Conservation (phyloP, 1,140 invertebrate species). For the Aplysia californica region DNA sequence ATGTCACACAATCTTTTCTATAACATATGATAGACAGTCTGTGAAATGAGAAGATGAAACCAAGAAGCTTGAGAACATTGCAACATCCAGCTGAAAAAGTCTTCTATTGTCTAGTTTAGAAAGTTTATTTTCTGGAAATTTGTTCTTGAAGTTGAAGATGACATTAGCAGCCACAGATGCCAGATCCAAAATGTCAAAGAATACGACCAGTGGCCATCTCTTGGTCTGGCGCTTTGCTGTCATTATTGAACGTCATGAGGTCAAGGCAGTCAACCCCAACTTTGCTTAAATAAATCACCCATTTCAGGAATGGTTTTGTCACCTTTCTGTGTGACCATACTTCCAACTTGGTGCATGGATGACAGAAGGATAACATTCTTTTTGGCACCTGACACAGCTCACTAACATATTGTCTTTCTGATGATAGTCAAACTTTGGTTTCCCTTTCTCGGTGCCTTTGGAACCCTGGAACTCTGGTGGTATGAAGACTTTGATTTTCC, state of each 20-base stretch:
- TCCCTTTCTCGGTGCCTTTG: background rate
- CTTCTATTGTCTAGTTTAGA: background rate
- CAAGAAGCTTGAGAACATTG: no score
- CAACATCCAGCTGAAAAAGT: slow-evolving; percentile 1
- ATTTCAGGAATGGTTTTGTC: slow-evolving; percentile 62
- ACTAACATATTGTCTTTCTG: slow-evolving; percentile 47
- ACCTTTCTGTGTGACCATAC: background rate
- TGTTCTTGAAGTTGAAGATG: slow-evolving; percentile 26
- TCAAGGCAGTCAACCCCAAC: slow-evolving; percentile 36
- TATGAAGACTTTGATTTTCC: slow-evolving; percentile 13
- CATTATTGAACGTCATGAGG: slow-evolving; percentile 28
- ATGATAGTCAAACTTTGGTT: slow-evolving; percentile 36
- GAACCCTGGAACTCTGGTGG: slow-evolving; percentile 14
- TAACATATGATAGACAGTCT: no score
- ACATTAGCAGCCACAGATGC: slow-evolving; percentile 23
- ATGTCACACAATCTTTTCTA: no score
- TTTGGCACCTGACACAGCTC: slow-evolving; percentile 58
- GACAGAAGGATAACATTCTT: slow-evolving; percentile 62
- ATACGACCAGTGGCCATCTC: background rate
- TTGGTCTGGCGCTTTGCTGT: slow-evolving; percentile 22
- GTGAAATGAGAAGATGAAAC: no score
- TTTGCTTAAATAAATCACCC: slow-evolving; percentile 63
- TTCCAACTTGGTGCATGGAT: slow-evolving; percentile 39
- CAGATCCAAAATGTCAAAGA: slow-evolving; percentile 45
- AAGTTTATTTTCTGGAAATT: slow-evolving; percentile 25